Percentiles rank a stretch among this genome's conserved stretches.
These are phyloP conservation scores for human (Homo sapiens) DNA, from an alignment of 2,113 vertebrate genomes.

Conservation along the genomic window GRCh38 chr15:73853501-73854000, in stretches of 20 bases:
- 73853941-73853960: neutral
- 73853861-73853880: neutral
- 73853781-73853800: slow-evolving; percentile 24
- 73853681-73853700: neutral
- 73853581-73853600: neutral
- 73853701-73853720: neutral
- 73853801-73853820: neutral
- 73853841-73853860: neutral
- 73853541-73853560: neutral
- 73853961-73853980: neutral
- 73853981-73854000: neutral
- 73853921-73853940: neutral
- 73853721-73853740: neutral
- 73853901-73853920: neutral
- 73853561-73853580: neutral
- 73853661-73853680: neutral
- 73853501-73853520: neutral
- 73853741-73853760: neutral
- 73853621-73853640: neutral
- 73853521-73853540: neutral
- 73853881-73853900: neutral
- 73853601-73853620: neutral
- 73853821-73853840: neutral
- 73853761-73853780: neutral
- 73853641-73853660: neutral